Percentiles rank a stretch among this genome's conserved stretches.
Conservation (phyloP, 2,888 invertebrate species). For the Trachelus troglodyta region DNA sequence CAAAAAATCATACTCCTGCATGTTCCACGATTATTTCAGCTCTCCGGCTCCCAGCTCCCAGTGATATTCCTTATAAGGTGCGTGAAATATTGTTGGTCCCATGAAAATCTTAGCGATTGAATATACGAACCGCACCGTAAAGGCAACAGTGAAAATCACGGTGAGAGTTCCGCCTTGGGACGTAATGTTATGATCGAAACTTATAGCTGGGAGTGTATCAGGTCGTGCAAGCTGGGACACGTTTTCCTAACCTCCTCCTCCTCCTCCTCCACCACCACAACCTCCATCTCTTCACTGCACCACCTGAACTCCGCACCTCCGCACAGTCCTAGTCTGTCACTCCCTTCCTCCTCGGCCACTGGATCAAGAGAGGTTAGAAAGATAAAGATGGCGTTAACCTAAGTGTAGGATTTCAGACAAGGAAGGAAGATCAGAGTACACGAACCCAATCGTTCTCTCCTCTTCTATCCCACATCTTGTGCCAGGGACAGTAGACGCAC, state of each 20-base stretch:
- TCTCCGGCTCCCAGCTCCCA: not conserved
- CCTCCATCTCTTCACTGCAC: not conserved
- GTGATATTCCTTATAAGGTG: not conserved
- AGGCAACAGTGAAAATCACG: not conserved
- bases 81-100: not conserved
- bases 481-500: slow-evolving; percentile 41
- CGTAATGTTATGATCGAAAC: slow-evolving; percentile 45
- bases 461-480: slow-evolving; percentile 13
- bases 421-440: not conserved
- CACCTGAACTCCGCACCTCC: slow-evolving; percentile 8
- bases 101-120: not conserved
- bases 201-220: slow-evolving; percentile 49
- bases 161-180: not conserved
- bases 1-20: slow-evolving; percentile 1
- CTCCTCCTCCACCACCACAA: not conserved
- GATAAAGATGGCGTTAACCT: not conserved
- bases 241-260: slow-evolving; percentile 8
- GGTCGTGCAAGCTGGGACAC: slow-evolving; percentile 11
- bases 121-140: not conserved
- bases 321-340: not conserved
- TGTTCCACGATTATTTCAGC: not conserved
- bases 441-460: slow-evolving; percentile 4
- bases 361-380: not conserved
- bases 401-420: not conserved
- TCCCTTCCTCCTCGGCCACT: not conserved